These are phyloP conservation scores for Nesogale talazaci DNA, from an alignment of 2,113 vertebrate species.

Conservation along the genomic window DNA sequence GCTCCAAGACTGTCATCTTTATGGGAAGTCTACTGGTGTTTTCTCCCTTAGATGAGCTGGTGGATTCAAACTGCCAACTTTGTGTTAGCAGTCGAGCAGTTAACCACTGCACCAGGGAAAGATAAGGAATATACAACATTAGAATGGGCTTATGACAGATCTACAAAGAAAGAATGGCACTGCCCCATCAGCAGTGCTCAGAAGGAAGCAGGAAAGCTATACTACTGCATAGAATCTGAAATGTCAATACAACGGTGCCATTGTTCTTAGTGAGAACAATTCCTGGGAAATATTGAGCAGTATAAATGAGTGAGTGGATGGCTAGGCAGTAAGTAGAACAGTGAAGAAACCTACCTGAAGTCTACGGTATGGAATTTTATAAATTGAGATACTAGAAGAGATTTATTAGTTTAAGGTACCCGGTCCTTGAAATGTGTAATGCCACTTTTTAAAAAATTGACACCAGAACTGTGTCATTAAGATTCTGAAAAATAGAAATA, in stretches of 20 bases:
- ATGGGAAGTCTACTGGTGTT: too few relatives aligned
- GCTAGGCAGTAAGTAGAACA: background rate
- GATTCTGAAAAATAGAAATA: background rate
- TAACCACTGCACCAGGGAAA: background rate
- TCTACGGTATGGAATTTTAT: background rate
- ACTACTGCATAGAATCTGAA: background rate
- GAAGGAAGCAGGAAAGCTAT: background rate
- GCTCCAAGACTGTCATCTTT: too few relatives aligned
- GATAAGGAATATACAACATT: background rate
- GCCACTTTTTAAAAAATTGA: background rate
- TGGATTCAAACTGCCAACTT: too few relatives aligned
- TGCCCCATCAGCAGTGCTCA: background rate
- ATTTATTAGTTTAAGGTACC: background rate
- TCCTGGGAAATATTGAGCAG: background rate
- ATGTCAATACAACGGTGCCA: background rate
- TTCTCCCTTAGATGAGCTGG: too few relatives aligned
- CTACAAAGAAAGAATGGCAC: background rate
- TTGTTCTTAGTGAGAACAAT: constrained; percentile 1
- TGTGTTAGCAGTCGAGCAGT: too few relatives aligned
- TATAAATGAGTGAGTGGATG: background rate
- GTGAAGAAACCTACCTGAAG: background rate
- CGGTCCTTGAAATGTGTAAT: background rate
- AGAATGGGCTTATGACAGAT: background rate
- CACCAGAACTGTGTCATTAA: constrained; percentile 15
- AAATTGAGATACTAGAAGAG: constrained; percentile 12